Percentiles rank a stretch among this genome's conserved stretches.
These are phyloP conservation scores for Blastobasis lacticolella DNA, from an alignment of 2,888 invertebrate genomes.

Conservation along the genomic window DNA sequence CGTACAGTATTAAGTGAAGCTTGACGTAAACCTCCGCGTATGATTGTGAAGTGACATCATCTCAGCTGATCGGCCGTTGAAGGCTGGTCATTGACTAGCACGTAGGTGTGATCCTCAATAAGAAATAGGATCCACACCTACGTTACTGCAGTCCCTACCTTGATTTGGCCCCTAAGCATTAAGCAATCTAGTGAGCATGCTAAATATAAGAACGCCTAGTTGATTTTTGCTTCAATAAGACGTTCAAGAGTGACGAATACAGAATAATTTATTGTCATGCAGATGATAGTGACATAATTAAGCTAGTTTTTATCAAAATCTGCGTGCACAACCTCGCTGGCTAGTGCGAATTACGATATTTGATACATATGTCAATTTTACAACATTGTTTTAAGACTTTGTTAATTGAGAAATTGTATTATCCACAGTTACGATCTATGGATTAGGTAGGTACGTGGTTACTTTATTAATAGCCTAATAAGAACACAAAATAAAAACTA, in stretches of 20 bases:
- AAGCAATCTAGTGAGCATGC: conserved; percentile 10
- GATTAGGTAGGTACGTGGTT: no score
- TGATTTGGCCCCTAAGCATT: conserved; percentile 32
- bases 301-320: neutral
- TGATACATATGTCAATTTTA: neutral
- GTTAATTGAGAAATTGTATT: no score
- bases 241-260: neutral
- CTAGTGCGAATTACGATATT: neutral
- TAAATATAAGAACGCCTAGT: conserved; percentile 2
- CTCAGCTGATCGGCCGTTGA: conserved; percentile 64
- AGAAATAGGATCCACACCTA: neutral
- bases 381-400: no score
- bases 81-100: conserved; percentile 52
- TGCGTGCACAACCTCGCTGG: neutral
- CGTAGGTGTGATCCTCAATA: conserved; percentile 33
- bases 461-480: no score
- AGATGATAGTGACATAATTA: neutral
- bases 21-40: conserved; percentile 37
- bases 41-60: conserved; percentile 53
- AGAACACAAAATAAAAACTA: no score
- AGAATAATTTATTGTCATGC: neutral
- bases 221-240: neutral
- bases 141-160: conserved; percentile 16
- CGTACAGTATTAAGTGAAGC: neutral
- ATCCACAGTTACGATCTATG: no score